Conservation (phyloP, 2,888 invertebrate species). For the Noctua janthe region DNA sequence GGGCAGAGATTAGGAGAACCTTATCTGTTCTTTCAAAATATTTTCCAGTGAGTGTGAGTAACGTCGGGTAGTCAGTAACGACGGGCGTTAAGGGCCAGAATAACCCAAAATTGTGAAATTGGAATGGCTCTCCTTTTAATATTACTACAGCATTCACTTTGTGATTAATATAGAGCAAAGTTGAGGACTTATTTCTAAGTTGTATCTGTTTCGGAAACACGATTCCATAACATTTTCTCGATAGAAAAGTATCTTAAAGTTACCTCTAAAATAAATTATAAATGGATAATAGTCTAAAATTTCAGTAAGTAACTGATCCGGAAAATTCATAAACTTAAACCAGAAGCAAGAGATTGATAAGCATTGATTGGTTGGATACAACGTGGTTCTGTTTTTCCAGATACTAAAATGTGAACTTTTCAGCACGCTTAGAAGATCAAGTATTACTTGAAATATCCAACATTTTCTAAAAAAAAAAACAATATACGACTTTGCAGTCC, state of each 20-base stretch:
- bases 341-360: background rate
- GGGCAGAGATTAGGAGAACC: background rate
- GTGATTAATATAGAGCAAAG: no score
- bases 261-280: no score
- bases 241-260: no score
- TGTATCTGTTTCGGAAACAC: no score
- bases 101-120: no score
- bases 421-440: background rate
- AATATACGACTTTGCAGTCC: background rate
- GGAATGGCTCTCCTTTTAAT: no score
- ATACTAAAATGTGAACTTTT: background rate
- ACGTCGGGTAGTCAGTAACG: background rate
- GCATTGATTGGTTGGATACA: background rate
- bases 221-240: no score
- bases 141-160: no score
- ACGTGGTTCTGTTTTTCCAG: background rate
- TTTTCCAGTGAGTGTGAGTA: background rate
- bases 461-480: background rate
- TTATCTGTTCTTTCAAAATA: conserved; percentile 2
- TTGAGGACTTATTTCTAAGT: no score
- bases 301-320: background rate
- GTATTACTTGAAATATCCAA: background rate
- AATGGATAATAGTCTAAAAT: no score
- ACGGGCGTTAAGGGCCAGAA: background rate
- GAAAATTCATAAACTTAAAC: background rate